phyloP scores from a whole-genome alignment of 2,888 invertebrate species.

The Xestia sexstrigata region DNA sequence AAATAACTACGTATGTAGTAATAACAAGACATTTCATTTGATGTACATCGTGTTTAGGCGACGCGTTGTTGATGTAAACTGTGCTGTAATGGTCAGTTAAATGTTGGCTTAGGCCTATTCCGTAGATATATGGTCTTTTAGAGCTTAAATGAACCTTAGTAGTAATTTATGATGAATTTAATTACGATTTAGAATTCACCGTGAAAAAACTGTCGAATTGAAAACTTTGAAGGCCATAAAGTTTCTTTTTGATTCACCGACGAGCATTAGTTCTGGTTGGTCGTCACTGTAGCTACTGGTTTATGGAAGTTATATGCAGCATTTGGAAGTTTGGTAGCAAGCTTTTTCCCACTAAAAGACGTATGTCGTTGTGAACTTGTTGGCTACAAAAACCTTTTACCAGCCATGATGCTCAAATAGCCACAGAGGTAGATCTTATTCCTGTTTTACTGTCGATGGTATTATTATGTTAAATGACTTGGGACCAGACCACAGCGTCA shows the following conservation, averaged over 20 bases:
- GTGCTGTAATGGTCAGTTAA: constrained; percentile 18
- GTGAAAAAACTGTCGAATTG: not conserved
- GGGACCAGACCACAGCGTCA: not conserved
- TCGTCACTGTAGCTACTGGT: not conserved
- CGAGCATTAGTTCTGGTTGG: not conserved
- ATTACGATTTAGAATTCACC: not conserved
- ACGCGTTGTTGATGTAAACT: constrained; percentile 13
- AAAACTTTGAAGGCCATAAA: not conserved
- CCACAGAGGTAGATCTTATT: not conserved
- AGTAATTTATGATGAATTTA: constrained; percentile 3
- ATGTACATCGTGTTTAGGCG: constrained; percentile 46
- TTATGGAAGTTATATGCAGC: not conserved
- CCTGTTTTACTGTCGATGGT: not conserved
- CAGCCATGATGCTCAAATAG: not conserved
- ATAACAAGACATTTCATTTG: constrained; percentile 65
- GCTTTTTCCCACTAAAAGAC: not conserved
- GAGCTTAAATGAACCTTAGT: constrained; percentile 13
- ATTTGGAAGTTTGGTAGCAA: not conserved
- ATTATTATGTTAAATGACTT: not conserved
- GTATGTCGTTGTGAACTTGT: not conserved
- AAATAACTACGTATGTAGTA: constrained; percentile 59
- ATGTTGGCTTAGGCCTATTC: not conserved
- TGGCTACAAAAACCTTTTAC: not conserved
- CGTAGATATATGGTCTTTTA: constrained; percentile 26
- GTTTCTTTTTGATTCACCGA: not conserved